phyloP scores from a whole-genome alignment of 1,140 invertebrate species.

The Leptopilina clavipes region DNA sequence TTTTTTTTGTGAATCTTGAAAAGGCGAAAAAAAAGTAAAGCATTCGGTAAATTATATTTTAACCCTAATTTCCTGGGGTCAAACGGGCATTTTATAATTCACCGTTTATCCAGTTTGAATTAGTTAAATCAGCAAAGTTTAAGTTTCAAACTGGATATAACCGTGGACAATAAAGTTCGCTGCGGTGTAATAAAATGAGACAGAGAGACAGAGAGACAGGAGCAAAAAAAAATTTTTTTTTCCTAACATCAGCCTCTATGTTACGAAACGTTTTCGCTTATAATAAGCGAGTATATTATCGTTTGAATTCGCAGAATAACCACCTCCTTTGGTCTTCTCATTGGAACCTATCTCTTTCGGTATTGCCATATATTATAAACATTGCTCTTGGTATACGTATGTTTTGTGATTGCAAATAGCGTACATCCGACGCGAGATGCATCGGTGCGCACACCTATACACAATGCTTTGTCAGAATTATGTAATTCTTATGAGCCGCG shows the following conservation, averaged over 20 bases:
- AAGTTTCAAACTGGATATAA: too few species aligned
- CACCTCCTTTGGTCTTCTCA: conserved; percentile 47
- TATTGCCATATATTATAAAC: conserved; percentile 66
- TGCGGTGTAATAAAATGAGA: too few species aligned
- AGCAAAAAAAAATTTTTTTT: too few species aligned
- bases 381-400: conserved; percentile 68
- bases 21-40: too few species aligned
- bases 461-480: conserved; percentile 50
- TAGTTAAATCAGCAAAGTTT: too few species aligned
- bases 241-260: conserved; percentile 44
- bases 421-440: conserved; percentile 71
- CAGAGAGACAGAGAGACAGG: too few species aligned
- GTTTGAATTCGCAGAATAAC: conserved; percentile 65
- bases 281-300: conserved; percentile 66
- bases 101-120: too few species aligned
- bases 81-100: too few species aligned
- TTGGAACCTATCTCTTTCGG: conserved; percentile 39
- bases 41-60: too few species aligned
- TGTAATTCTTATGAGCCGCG: conserved; percentile 54
- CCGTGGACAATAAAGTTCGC: too few species aligned
- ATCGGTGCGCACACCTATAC: conserved; percentile 56
- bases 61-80: too few species aligned
- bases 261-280: conserved; percentile 64
- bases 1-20: too few species aligned
- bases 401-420: conserved; percentile 71